Conservation (phyloP, 2,113 vertebrate species). For the Pardalotus punctatus region DNA sequence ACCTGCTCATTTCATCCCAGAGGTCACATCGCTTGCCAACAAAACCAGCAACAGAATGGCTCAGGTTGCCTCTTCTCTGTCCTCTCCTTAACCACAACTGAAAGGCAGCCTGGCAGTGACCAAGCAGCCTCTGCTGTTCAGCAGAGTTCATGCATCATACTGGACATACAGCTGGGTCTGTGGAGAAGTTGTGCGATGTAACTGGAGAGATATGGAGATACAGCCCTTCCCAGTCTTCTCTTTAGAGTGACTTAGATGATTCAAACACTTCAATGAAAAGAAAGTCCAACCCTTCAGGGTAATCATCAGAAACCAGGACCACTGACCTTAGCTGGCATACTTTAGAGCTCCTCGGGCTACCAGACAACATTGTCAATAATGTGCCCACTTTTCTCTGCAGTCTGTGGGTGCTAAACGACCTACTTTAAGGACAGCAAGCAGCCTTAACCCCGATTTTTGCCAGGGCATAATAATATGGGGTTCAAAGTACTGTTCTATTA, state of each 20-base stretch:
- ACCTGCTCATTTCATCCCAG: not conserved
- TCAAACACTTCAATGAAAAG: not conserved
- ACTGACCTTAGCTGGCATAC: not conserved
- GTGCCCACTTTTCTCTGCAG: not conserved
- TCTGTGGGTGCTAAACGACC: not conserved
- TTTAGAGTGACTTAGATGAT: not conserved
- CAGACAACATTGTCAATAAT: not conserved
- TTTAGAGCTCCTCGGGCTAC: not conserved
- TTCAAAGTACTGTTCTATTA: not conserved
- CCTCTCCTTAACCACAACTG: not conserved
- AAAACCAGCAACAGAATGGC: not conserved
- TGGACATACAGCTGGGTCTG: not conserved
- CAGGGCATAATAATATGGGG: fast-evolving
- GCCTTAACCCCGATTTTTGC: not conserved
- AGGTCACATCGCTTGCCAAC: not conserved
- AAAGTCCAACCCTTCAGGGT: not conserved
- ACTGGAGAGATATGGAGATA: not conserved
- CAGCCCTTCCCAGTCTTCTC: not conserved
- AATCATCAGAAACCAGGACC: not conserved
- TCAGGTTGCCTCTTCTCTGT: not conserved
- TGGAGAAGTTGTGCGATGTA: not conserved
- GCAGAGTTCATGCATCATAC: fast-evolving
- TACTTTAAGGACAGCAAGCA: not conserved
- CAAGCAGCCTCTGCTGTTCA: not conserved
- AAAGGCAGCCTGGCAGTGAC: not conserved